phyloP scores from a whole-genome alignment of 2,797 vertebrate species.

The Tapirus indicus region DNA sequence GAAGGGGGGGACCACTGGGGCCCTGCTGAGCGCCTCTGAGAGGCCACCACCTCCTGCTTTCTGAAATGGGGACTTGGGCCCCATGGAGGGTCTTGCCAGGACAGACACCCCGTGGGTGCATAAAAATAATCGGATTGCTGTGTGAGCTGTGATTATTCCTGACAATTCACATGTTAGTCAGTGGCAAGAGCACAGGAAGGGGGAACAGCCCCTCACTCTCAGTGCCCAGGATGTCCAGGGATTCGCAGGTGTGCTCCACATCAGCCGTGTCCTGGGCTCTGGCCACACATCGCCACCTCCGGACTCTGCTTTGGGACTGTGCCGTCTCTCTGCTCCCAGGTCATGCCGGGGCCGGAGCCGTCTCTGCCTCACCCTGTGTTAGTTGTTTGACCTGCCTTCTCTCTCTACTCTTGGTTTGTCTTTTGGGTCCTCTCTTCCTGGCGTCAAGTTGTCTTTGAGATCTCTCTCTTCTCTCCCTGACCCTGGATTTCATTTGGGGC shows the following conservation, averaged over 20 bases:
- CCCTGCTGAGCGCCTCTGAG: neutral
- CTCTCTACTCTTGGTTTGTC: neutral
- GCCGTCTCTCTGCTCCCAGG: neutral
- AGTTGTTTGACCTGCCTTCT: neutral
- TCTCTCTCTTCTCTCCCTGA: neutral
- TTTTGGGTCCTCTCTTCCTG: neutral
- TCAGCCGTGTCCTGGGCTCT: neutral
- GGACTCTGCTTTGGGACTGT: neutral
- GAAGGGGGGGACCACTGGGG: neutral
- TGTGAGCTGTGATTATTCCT: neutral
- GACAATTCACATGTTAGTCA: neutral
- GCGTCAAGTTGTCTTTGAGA: neutral
- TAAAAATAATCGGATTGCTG: neutral
- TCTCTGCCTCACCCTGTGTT: neutral
- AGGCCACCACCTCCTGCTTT: neutral
- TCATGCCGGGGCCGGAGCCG: rapidly evolving
- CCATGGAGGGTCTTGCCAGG: neutral
- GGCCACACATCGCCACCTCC: rapidly evolving
- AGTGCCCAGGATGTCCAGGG: neutral
- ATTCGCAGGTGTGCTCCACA: neutral
- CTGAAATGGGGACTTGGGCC: neutral
- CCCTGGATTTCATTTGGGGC: neutral
- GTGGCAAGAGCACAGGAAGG: neutral
- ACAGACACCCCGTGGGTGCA: neutral
- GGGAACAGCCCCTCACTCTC: rapidly evolving